Evolutionary conservation across 1,140 invertebrate genomes (phyloP).

Genomic region (Drosophila jambulina): DNA sequence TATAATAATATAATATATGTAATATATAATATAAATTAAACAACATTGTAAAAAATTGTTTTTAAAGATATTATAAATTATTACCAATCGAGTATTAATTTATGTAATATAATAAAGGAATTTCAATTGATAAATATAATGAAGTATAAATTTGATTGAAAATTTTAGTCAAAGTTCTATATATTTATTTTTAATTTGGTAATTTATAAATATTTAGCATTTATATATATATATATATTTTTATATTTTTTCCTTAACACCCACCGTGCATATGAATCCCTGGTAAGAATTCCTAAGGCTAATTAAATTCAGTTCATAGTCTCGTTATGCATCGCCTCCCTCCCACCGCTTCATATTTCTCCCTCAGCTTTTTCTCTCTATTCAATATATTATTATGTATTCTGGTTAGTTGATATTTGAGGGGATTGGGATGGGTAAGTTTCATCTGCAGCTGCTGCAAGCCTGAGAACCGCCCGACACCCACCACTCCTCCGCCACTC

Average conservation of each 20-base stretch:
- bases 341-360: constrained; percentile 55
- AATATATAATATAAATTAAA: too few species aligned
- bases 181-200: too few species aligned
- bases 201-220: too few species aligned
- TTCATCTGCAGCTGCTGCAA: constrained; percentile 53
- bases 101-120: too few species aligned
- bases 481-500: not conserved
- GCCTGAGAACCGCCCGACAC: not conserved
- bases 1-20: too few species aligned
- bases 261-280: constrained; percentile 56
- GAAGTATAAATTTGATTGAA: too few species aligned
- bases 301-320: constrained; percentile 74
- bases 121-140: too few species aligned
- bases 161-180: too few species aligned
- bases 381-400: constrained; percentile 73
- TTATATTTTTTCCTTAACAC: not conserved
- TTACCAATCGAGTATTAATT: too few species aligned
- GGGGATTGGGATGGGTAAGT: constrained; percentile 32
- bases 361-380: constrained; percentile 32
- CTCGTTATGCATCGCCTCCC: constrained; percentile 56
- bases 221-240: too few species aligned
- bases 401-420: constrained; percentile 69
- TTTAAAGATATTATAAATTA: too few species aligned
- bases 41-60: too few species aligned
- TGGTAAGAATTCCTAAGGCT: constrained; percentile 34